Base-by-base conservation (phyloP, 2,797 vertebrate species). In the Melanogrammus aeglefinus region DNA sequence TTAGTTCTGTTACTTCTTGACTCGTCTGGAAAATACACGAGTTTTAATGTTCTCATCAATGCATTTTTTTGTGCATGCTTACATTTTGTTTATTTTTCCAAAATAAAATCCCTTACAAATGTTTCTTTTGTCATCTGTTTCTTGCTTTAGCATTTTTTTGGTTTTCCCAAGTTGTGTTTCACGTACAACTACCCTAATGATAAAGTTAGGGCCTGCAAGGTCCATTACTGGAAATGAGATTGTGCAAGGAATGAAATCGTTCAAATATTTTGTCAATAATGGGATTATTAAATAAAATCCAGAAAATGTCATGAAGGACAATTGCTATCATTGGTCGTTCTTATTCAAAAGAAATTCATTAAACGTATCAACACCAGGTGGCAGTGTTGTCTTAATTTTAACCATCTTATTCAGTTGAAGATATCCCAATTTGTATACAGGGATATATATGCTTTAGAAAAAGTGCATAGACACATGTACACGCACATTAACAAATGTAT, bases 81-180 rank as follows among this genome's bases (percentile, higher is more conserved):
- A 18, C 74, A 81, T 84, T 80, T 79, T 77, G 82, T 84, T 80
- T 82, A 79, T 81, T 84, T 84, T 84, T 84, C 80, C 76, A 75
- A 84, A 81, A 84, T 84, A 84, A 84, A 79, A 80, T 70, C 33
- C 72, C 75, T 78, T 78, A 75, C 38, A 73, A 75, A 73, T 77
- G 4, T 79, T 57, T 6, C 57, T 63, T 63, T 63, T 21, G n/a
- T 63, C n/a, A 24, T 63, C 21, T 1, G 21, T 63, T 63, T 51
- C 47, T 71, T 71, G 24, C 69, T 71, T 31, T 12, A 29, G 6
- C 13, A 27, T 70, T 70, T 7, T 16, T 39, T 73, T 44, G 74
- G 12, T 36, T 76, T 70, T 13, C 10, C 63, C 8, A 44, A 44
- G 13, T 14, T 12, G 13, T 51, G 47, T 51, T 51, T 18, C 1